Base-by-base conservation (phyloP, 2,888 invertebrate species). In the Ischnus inquisitorius region DNA sequence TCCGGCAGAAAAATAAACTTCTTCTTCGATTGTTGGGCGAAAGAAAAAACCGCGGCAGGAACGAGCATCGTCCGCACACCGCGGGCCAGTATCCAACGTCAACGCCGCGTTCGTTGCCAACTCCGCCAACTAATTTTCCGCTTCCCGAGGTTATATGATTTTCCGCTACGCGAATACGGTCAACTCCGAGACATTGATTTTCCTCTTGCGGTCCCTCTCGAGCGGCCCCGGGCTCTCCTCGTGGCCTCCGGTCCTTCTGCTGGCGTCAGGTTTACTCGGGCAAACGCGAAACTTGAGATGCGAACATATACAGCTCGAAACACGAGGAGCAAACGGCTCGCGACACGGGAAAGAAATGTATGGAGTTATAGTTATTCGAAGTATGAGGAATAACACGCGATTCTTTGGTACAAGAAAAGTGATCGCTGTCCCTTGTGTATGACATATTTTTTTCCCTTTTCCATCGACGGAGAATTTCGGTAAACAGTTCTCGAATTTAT, bases 41-140 rank as follows among this genome's bases (percentile, higher is more conserved):
- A 62, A 41, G 75, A 19, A 74, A 77, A 25, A 41, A 34, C 72
- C 46, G 67, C 41, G 74, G 19, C 41, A 74, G 16, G 39, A 82
- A 65, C 39, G 22, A 0, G 48, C 19, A 22, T 48, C 57, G 60
- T n/a, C n/a, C 48, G 71, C 72, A 72, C 39, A 25, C 48, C 65
- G 79, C 77, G 62, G 76, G 72, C 83, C 65, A 69, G 65, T 72
- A 54, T 84, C 82, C 86, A 86, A 82, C 74, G 83, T 77, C 86
- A 79, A 87, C 81, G 86, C 82, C 67, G 76, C 78, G 75, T 64
- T 82, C 76, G 60, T 79, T 79, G 86, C 85, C 86, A 88, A 88
- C 84, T 83, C 79, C 76, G 82, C 78, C 79, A 83, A 83, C 87
- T 89, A 88, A 88, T 89, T 89, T 89, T 88, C 87, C 86, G 86